Evolutionary conservation across 1,140 invertebrate species (phyloP), one percentile per base, ranked within the genome.

Genomic region (Lepidurus couesii): DNA sequence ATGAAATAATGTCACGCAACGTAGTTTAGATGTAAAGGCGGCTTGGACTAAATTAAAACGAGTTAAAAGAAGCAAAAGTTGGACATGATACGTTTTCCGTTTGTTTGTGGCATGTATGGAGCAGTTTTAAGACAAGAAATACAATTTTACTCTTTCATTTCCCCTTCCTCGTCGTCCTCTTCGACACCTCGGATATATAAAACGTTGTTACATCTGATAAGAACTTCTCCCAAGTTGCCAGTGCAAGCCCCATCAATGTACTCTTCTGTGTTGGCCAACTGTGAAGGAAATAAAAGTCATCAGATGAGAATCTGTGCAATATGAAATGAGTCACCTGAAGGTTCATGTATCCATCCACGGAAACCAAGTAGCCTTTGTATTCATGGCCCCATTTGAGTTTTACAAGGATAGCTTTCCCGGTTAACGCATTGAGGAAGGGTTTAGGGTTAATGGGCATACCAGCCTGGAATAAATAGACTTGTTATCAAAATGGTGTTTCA

Each of bases 341-440:
- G 86, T 99, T 99, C 98, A 99, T 99, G 84, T 99, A 99, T 8
- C 94, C 94, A 88, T 99, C 98, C 11, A 98, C 95, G 6, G 97
- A 98, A 0, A 99, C 96, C 34, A 99, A 86, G 81, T 95, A 93
- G 9, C 98, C 98, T 90, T 98, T 98, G 85, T 99, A 99, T 87
- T 99, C 98, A 85, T 99, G 97, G 44, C 98, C 98, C 98, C 98
- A 99, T 86, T 99, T 99, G 73, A 99, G 87, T 88, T 99, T 99
- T 1, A 98, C 95, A 83, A 98, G 91, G 13, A 99, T 95, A 65
- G 95, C 91, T 88, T 99, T 99, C 42, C 98, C 98, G 1, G 96
- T 98, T 16, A 99, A 88, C 83, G 93, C 93, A 88, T 99, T 99
- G 42, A 99, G 87, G 86, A 99, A 99, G 80, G 98, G 98, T 89